phyloP scores from a whole-genome alignment of 2,797 vertebrate species.

The Zonotrichia albicollis region DNA sequence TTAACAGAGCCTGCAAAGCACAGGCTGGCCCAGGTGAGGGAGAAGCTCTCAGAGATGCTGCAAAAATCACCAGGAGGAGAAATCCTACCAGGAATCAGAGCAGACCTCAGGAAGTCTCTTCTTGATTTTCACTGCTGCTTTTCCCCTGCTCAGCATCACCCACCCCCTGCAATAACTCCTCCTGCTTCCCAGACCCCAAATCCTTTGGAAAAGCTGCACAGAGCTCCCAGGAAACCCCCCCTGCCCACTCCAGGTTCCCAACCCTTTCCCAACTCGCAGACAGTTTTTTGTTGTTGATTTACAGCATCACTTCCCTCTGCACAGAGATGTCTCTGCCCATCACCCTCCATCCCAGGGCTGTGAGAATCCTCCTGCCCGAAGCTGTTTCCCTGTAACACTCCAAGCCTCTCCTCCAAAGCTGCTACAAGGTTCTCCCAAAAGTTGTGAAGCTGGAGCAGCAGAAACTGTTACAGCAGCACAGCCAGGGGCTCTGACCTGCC shows the following conservation, averaged over 20 bases:
- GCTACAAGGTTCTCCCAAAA: background rate
- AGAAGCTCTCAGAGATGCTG: background rate
- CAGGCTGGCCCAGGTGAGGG: background rate
- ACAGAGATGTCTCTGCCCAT: background rate
- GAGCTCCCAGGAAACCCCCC: background rate
- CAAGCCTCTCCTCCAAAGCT: background rate
- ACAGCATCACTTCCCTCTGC: background rate
- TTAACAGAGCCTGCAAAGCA: background rate
- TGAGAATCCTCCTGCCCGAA: background rate
- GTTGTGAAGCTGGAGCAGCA: background rate
- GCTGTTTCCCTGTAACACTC: background rate
- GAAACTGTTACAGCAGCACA: background rate
- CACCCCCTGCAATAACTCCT: background rate
- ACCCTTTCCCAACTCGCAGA: background rate
- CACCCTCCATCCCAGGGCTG: background rate
- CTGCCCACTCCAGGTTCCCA: background rate
- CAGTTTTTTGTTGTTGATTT: background rate
- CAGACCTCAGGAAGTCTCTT: background rate
- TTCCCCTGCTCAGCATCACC: background rate
- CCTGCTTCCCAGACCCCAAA: background rate
- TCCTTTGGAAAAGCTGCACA: background rate
- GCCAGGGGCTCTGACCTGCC: background rate
- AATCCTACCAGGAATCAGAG: background rate
- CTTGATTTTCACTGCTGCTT: background rate
- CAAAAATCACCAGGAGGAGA: background rate